A percentile compares a stretch with the other conserved stretches of the same genome.
phyloP scores from a whole-genome alignment of 2,113 vertebrate genomes.

The Barbus barbus region DNA sequence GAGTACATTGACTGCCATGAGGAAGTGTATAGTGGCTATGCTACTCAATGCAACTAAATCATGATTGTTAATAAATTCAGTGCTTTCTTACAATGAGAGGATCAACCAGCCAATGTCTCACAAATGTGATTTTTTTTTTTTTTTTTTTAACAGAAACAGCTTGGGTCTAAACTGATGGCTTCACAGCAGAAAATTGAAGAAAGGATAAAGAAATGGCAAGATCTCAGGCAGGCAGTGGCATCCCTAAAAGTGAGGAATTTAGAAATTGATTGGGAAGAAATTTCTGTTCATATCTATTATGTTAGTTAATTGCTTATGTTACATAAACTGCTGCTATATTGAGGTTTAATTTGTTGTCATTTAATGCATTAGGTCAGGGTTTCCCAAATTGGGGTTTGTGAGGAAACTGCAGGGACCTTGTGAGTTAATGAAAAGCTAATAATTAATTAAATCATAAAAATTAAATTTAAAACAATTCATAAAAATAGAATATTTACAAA shows the following conservation, averaged over 20 bases:
- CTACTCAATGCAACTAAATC: background rate
- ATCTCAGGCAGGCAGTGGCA: conserved; percentile 72
- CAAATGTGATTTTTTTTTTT: background rate
- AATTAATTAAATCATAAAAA: background rate
- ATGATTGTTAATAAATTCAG: background rate
- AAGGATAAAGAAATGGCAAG: conserved; percentile 77
- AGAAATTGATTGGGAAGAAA: background rate
- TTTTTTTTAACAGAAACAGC: conserved; percentile 67
- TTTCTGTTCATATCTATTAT: background rate
- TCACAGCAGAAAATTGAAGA: conserved; percentile 77
- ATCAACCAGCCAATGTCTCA: background rate
- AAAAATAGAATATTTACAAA: background rate
- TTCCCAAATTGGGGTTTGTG: background rate
- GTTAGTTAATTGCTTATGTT: no score
- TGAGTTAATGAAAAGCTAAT: background rate
- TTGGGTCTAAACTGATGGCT: conserved; percentile 67
- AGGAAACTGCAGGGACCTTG: background rate
- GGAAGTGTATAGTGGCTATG: background rate
- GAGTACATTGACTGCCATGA: background rate
- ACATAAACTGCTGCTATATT: background rate
- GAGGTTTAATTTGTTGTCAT: background rate
- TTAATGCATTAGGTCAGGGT: background rate
- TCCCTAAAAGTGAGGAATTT: conserved; percentile 67
- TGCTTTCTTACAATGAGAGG: background rate
- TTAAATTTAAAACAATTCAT: background rate